Evolutionary conservation across 2,797 vertebrate species (phyloP), one percentile per base, ranked within the genome.

Genomic region (Anableps anableps): DNA sequence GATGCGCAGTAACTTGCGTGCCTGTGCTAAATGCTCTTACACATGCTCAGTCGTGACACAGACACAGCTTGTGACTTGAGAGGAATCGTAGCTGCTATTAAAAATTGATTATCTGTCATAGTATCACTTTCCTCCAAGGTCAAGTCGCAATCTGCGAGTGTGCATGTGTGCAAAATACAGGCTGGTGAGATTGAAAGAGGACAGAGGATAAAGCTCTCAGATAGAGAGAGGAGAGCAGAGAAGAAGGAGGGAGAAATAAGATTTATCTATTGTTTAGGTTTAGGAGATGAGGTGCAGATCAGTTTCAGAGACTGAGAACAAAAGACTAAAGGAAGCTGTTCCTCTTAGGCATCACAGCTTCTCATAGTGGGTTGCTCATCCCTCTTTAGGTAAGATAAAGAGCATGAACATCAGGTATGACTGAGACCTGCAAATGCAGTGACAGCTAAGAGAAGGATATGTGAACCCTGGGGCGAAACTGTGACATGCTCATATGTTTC

Each of bases 71-170:
- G 79, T 88, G 88, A 90, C 84, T 87, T 86, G 81, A 90, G 85
- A 91, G 83, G 80, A 85, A 90, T 92, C 76, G 87, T 88, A 83
- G 91, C 90, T 88, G 85, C 92, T 94, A 94, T 95, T 94, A 95
- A 95, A 95, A 94, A 94, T 95, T 94, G 92, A 95, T 95, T 95
- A 93, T 90, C 90, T 92, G 91, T 92, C 90, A 89, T 88, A 78
- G 86, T 83, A 90, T 92, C 87, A 93, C 93, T 95, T 92, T 89
- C 84, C 89, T 88, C 84, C 93, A 94, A 95, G 94, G 94, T 95
- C 93, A 93, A 91, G 81, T 91, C 41, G 72, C 86, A 88, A 82
- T 90, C 74, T 91, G 85, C 86, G 80, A 73, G 72, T 68, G 77
- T 82, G 85, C 29, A 31, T 48, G 78, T 85, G 86, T 77, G 83